phyloP scores from a whole-genome alignment of 2,888 invertebrate species.

The Ichneumoninae sp. region DNA sequence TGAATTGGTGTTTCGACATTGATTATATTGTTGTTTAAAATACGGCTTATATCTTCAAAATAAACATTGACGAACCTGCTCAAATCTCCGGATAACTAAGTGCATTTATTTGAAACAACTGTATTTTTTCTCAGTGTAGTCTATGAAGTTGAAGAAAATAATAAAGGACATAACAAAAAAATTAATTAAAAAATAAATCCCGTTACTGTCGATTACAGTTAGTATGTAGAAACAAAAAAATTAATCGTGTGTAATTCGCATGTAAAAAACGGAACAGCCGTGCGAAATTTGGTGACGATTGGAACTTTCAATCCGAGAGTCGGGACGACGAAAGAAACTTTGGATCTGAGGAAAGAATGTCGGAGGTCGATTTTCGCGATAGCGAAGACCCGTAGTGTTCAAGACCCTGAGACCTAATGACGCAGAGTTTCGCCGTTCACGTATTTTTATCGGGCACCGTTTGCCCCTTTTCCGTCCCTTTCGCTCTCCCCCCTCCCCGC shows the following conservation, averaged over 20 bases:
- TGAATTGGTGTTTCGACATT: too few relatives aligned
- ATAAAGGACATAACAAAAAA: too few relatives aligned
- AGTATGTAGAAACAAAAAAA: not conserved
- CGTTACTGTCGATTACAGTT: not conserved
- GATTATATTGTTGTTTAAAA: too few relatives aligned
- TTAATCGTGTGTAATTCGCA: not conserved
- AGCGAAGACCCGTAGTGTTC: conserved; percentile 60
- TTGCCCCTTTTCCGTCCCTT: conserved; percentile 53
- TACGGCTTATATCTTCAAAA: too few relatives aligned
- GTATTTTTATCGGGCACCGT: conserved; percentile 59
- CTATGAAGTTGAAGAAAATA: too few relatives aligned
- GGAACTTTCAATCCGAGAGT: not conserved
- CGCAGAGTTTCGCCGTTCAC: conserved; percentile 75
- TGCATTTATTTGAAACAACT: too few relatives aligned
- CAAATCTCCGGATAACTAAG: too few relatives aligned
- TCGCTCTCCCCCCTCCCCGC: not conserved
- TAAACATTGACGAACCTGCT: too few relatives aligned
- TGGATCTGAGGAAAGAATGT: conserved; percentile 12
- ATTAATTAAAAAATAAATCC: too few relatives aligned
- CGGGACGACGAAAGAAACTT: not conserved
- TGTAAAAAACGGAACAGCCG: not conserved
- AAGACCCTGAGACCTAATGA: conserved; percentile 77
- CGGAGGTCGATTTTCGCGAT: conserved; percentile 45
- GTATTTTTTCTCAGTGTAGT: too few relatives aligned
- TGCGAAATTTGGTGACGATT: conserved; percentile 35